phyloP scores from a whole-genome alignment of 2,113 vertebrate genomes.

The Zapus hudsonius region DNA sequence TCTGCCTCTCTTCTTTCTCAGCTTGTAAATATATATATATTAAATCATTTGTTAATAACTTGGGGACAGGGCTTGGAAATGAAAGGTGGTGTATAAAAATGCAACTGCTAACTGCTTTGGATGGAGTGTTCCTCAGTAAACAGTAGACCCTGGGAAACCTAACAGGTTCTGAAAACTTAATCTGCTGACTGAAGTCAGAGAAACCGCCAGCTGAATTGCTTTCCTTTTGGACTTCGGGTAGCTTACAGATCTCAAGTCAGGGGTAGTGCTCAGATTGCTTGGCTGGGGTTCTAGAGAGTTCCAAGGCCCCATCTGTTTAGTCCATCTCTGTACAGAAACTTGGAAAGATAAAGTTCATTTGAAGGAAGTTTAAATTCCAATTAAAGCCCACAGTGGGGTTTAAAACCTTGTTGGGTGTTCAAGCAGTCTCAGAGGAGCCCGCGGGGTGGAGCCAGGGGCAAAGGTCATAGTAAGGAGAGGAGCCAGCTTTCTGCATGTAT shows the following conservation, averaged over 20 bases:
- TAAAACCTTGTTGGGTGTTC: background rate
- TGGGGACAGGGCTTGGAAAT: background rate
- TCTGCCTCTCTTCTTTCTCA: too few relatives aligned
- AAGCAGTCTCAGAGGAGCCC: conserved; percentile 16
- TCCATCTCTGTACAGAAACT: background rate
- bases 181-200: conserved; percentile 55
- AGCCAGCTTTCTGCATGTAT: background rate
- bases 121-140: conserved; percentile 67
- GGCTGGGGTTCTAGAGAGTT: conserved; percentile 58
- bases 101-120: conserved; percentile 17
- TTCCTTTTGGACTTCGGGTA: conserved; percentile 49
- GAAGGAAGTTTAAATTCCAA: background rate
- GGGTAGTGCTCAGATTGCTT: conserved; percentile 52
- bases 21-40: too few relatives aligned
- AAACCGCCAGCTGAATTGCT: conserved; percentile 67
- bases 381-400: background rate
- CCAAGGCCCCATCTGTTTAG: conserved; percentile 1
- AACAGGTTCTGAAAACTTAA: conserved; percentile 76
- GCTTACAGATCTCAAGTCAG: conserved; percentile 42
- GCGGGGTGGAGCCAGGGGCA: conserved; percentile 21
- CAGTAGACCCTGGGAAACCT: conserved; percentile 70
- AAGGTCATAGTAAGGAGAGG: conserved; percentile 34
- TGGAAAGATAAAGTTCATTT: background rate
- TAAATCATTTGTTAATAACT: too few relatives aligned
- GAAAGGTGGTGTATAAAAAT: background rate